These are phyloP conservation scores for Trinorchestia longiramus DNA, from an alignment of 1,140 invertebrate genomes.

Conservation along the genomic window DNA sequence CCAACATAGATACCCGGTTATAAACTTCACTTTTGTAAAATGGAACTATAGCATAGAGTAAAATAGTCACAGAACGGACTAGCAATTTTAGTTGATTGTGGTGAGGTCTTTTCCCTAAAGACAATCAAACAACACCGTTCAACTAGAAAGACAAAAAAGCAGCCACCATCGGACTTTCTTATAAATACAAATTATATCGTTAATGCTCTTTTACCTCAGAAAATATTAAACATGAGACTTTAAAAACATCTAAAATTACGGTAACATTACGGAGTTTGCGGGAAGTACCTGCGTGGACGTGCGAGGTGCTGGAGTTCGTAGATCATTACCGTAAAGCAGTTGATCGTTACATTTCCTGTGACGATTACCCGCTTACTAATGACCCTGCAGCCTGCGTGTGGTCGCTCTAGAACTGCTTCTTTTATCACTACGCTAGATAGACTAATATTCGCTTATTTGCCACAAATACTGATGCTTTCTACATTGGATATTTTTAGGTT, in stretches of 20 bases:
- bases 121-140: too few relatives aligned
- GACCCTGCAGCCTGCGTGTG: neutral
- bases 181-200: neutral
- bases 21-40: neutral
- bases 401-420: neutral
- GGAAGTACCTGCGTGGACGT: neutral
- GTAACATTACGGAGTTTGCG: neutral
- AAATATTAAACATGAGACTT: neutral
- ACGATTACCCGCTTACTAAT: conserved; percentile 9
- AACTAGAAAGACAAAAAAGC: too few relatives aligned
- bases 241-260: neutral
- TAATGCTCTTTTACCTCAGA: neutral
- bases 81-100: neutral
- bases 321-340: conserved; percentile 18
- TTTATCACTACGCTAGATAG: neutral
- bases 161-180: neutral
- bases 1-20: neutral
- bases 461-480: neutral
- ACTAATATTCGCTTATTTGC: neutral
- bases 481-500: neutral
- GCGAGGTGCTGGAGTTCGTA: neutral
- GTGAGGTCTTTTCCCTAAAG: too few relatives aligned
- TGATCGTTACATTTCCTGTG: conserved; percentile 41
- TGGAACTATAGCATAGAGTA: neutral
- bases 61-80: neutral